Base-by-base conservation (phyloP, 2,888 invertebrate genomes). In the Noctua pronuba region DNA sequence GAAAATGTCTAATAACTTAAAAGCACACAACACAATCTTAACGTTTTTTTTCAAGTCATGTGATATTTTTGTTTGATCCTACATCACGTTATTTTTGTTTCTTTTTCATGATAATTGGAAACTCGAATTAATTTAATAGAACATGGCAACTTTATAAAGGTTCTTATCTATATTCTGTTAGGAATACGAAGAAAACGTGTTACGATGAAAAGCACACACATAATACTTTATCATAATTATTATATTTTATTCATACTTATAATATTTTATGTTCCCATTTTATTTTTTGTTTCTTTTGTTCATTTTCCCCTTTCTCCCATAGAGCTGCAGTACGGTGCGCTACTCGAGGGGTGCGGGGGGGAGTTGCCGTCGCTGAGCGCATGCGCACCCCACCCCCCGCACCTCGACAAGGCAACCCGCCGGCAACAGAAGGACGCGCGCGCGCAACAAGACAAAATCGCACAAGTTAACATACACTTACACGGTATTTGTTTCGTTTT, bases 381-480 rank as follows among this genome's bases (percentile, higher is more conserved):
- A 90, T 93, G 96, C 94, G 94, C 96, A 84, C 96, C 97, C 88
- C 94, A 95, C 94, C 95, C 97, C 95, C 94, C 95, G 94, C 93
- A 94, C 94, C 92, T 94, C 83, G 98, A 98, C 96, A 98, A 98
- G 92, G 97, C 97, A 91, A 91, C 95, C 76, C 94, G 95, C 28
- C 92, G 94, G 7, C 94, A 94, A 83, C 97, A 97, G 84, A 98
- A 97, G 94, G 95, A 98, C 90, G 97, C 97, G 90, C 97, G 98
- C 86, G 97, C 98, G 92, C 97, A 98, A 88, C 96, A 98, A 93
- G 98, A 98, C 93, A 98, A 98, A 96, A 95, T 98, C 90, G 97
- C 98, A 90, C 98, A 98, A 97, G 97, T 98, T 97, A 98, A 98
- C 97, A 98, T 98, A 92, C 98, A 98, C 95, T 97, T 98, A 91